These are phyloP conservation scores for Columba janthina DNA, from an alignment of 2,113 vertebrate species.

Conservation along the genomic window DNA sequence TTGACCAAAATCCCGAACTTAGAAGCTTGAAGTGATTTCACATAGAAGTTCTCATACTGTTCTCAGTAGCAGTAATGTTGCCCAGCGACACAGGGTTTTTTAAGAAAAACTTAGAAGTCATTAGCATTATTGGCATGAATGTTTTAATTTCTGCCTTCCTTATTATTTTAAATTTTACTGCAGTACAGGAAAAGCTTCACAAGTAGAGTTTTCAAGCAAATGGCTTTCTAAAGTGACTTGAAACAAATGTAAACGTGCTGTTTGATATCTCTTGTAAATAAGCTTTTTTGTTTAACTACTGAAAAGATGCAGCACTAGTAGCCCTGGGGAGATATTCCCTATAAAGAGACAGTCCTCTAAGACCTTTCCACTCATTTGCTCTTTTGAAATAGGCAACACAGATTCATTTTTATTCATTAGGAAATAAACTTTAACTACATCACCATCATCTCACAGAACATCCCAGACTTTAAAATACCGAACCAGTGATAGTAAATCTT, in stretches of 20 bases:
- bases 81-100: background rate
- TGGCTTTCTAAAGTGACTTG: background rate
- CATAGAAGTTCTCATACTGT: background rate
- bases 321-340: background rate
- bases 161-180: background rate
- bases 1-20: background rate
- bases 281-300: background rate
- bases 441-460: background rate
- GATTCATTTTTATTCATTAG: background rate
- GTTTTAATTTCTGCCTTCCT: background rate
- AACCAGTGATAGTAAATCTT: background rate
- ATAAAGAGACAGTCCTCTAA: background rate
- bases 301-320: background rate
- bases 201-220: background rate
- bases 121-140: background rate
- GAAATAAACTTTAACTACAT: background rate
- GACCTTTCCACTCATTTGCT: background rate
- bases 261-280: background rate
- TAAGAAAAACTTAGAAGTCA: background rate
- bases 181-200: background rate
- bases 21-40: background rate
- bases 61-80: background rate
- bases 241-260: background rate
- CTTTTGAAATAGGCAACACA: background rate
- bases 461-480: background rate